Conservation (phyloP, 2,797 vertebrate genomes). For the Cephalopachus bancanus region DNA sequence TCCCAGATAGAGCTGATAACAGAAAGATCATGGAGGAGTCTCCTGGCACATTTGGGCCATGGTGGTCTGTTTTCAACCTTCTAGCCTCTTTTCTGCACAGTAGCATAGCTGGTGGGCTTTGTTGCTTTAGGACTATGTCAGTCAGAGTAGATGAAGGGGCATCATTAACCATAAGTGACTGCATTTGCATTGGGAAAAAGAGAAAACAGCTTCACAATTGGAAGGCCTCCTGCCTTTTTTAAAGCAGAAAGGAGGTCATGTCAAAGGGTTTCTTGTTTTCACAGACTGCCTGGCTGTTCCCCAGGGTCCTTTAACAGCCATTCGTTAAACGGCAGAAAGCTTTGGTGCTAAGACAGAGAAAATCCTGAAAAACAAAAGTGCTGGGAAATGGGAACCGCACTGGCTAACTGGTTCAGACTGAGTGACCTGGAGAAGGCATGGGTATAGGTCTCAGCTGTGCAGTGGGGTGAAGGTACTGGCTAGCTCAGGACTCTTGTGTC, state of each 20-base stretch:
- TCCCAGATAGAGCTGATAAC: neutral
- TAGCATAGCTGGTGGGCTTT: neutral
- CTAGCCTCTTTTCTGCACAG: neutral
- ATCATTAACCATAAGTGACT: neutral
- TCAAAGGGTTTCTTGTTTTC: slow-evolving; percentile 59
- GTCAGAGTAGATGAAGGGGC: neutral
- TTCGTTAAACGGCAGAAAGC: slow-evolving; percentile 29
- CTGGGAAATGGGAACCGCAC: neutral
- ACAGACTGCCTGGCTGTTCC: slow-evolving; percentile 14
- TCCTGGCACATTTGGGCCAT: neutral
- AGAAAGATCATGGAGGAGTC: neutral
- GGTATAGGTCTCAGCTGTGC: neutral
- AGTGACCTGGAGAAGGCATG: neutral
- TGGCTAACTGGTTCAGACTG: neutral
- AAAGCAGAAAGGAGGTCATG: slow-evolving; percentile 61
- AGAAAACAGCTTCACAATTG: slow-evolving; percentile 9
- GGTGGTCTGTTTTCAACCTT: neutral
- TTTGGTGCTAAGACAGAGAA: slow-evolving; percentile 16
- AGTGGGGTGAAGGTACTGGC: neutral
- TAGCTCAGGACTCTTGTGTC: neutral
- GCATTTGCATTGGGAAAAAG: neutral
- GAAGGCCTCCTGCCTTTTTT: slow-evolving; percentile 46
- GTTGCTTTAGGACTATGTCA: neutral
- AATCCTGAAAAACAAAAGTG: neutral
- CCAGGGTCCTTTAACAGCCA: slow-evolving; percentile 43